These are phyloP conservation scores for Nasonia longicornis DNA, from an alignment of 1,140 invertebrate species.

Conservation along the genomic window DNA sequence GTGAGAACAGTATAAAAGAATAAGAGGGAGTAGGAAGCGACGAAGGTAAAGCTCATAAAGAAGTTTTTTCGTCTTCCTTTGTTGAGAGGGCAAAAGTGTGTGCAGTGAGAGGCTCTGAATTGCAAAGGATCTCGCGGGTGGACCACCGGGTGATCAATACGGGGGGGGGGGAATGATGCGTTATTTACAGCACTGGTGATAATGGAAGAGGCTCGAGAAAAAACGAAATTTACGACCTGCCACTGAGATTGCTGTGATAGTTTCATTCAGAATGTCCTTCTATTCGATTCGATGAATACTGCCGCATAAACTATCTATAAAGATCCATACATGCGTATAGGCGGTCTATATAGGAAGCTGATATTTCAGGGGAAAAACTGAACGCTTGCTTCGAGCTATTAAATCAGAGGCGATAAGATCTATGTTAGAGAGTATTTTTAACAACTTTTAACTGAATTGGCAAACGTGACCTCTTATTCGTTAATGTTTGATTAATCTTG, in stretches of 20 bases:
- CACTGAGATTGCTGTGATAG: background rate
- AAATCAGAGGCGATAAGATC: no score
- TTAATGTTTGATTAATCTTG: no score
- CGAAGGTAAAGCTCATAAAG: background rate
- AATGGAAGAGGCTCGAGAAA: background rate
- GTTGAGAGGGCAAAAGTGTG: background rate
- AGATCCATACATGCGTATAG: no score
- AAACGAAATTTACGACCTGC: background rate
- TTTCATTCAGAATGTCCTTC: background rate
- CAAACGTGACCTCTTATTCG: no score
- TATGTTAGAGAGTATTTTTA: no score
- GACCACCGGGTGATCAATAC: background rate
- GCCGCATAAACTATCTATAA: no score
- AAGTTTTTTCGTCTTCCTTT: constrained; percentile 11
- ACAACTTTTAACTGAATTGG: no score
- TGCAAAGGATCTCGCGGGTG: background rate
- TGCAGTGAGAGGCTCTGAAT: background rate
- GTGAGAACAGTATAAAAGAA: background rate
- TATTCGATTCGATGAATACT: background rate
- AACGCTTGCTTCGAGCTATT: no score
- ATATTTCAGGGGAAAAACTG: no score
- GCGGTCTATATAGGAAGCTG: no score
- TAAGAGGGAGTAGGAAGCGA: background rate
- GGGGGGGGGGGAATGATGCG: background rate
- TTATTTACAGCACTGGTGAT: background rate